phyloP scores from a whole-genome alignment of 1,140 invertebrate genomes.

The Aphelinus certus region DNA sequence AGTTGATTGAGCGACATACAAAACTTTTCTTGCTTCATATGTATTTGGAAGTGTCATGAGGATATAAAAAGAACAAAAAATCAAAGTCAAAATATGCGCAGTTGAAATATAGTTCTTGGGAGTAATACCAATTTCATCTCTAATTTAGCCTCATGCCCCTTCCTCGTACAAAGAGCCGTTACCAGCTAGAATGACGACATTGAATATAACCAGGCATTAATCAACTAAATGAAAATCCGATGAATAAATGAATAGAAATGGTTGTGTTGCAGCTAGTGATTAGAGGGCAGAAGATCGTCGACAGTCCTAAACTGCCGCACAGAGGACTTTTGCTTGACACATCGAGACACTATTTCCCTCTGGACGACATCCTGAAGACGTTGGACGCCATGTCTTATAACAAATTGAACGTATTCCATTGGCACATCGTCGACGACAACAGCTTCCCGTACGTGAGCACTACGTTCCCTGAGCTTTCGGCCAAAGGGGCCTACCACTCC shows the following conservation, averaged over 20 bases:
- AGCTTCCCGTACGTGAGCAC: conserved; percentile 88
- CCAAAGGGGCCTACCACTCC: conserved; percentile 76
- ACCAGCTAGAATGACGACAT: not conserved
- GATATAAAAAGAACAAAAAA: no score
- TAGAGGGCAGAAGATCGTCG: conserved; percentile 69
- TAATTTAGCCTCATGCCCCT: no score
- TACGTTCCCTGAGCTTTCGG: conserved; percentile 78
- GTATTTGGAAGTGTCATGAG: no score
- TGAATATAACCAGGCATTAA: not conserved
- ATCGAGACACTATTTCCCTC: conserved; percentile 80
- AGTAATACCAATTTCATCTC: no score
- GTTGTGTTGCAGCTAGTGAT: conserved; percentile 60
- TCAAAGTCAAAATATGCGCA: no score
- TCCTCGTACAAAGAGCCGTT: no score
- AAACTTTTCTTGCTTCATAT: no score
- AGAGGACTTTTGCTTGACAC: conserved; percentile 86
- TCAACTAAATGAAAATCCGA: not conserved
- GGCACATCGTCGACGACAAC: conserved; percentile 93
- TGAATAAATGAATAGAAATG: no score
- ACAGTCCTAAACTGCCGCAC: conserved; percentile 79
- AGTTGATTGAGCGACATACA: no score
- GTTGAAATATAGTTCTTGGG: no score
- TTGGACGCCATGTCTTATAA: conserved; percentile 87
- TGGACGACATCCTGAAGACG: conserved; percentile 72
- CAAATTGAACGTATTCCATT: conserved; percentile 93